These are phyloP conservation scores for Ctena decussata DNA, from an alignment of 2,888 invertebrate genomes.

Conservation along the genomic window DNA sequence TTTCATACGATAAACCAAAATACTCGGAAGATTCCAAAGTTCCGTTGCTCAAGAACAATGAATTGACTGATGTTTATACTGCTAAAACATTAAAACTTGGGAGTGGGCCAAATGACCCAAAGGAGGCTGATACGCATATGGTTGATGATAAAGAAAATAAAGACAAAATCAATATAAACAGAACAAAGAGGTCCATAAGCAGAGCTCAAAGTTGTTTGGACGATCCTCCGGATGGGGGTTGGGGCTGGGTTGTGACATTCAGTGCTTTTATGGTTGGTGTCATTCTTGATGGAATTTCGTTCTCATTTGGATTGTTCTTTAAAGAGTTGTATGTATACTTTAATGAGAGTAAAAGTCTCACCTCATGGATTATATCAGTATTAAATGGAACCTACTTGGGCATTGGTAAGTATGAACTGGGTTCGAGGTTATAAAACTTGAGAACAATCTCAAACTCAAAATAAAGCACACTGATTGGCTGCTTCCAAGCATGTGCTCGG, in stretches of 20 bases:
- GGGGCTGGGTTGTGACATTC: too few species aligned
- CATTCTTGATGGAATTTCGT: conserved; percentile 97
- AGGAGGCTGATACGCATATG: neutral
- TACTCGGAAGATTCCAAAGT: neutral
- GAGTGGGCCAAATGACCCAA: neutral
- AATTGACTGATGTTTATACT: neutral
- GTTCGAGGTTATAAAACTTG: too few species aligned
- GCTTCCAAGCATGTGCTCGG: too few species aligned
- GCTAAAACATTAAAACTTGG: neutral
- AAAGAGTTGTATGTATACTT: conserved; percentile 88
- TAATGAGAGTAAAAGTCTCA: conserved; percentile 89
- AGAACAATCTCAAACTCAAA: too few species aligned
- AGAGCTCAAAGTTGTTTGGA: conserved; percentile 48
- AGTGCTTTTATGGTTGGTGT: conserved; percentile 91
- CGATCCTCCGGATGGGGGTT: conserved; percentile 93
- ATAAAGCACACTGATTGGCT: too few species aligned
- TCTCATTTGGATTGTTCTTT: conserved; percentile 93
- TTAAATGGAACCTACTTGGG: conserved; percentile 97
- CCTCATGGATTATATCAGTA: conserved; percentile 94
- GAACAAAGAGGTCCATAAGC: neutral
- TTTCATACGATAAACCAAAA: neutral
- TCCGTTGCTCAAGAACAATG: neutral
- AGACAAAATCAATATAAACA: too few species aligned
- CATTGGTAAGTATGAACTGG: conserved; percentile 89
- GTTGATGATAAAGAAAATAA: neutral